Conservation (phyloP, 2,113 vertebrate genomes). For the Machaerirhynchus nigripectus region DNA sequence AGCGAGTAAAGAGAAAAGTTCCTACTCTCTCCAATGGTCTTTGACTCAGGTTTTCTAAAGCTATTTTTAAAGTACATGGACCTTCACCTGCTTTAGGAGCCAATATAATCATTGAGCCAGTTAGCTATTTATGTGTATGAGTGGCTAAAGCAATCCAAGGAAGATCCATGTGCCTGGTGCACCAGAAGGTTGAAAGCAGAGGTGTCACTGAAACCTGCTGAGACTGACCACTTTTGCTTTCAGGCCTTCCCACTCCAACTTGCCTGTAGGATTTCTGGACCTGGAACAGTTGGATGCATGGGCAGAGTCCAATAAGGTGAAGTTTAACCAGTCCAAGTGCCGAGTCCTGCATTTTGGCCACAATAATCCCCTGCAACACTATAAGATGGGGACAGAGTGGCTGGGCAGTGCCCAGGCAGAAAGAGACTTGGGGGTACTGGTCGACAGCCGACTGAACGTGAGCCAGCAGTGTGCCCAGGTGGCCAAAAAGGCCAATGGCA, state of each 20-base stretch:
- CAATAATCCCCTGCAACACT: too few species aligned
- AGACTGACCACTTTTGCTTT: not conserved
- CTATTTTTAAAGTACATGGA: not conserved
- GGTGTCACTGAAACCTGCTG: not conserved
- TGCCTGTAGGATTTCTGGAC: not conserved
- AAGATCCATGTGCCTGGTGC: rapidly evolving
- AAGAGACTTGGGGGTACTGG: too few species aligned
- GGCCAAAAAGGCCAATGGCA: too few species aligned
- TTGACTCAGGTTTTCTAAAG: not conserved
- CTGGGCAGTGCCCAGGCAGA: too few species aligned
- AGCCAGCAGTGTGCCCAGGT: not conserved
- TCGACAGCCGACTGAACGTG: not conserved
- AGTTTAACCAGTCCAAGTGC: too few species aligned
- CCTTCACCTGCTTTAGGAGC: not conserved
- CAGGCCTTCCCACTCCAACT: not conserved
- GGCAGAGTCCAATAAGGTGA: too few species aligned
- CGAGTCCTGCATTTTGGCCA: too few species aligned
- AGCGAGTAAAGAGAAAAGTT: not conserved
- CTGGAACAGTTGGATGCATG: too few species aligned
- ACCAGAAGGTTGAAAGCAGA: not conserved
- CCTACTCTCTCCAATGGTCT: not conserved
- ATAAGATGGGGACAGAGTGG: too few species aligned
- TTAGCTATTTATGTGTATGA: not conserved
- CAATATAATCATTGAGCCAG: not conserved
- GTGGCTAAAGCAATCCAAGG: not conserved